Evolutionary conservation across 2,113 vertebrate species (phyloP).

Genomic region (Cynopterus brachyotis): DNA sequence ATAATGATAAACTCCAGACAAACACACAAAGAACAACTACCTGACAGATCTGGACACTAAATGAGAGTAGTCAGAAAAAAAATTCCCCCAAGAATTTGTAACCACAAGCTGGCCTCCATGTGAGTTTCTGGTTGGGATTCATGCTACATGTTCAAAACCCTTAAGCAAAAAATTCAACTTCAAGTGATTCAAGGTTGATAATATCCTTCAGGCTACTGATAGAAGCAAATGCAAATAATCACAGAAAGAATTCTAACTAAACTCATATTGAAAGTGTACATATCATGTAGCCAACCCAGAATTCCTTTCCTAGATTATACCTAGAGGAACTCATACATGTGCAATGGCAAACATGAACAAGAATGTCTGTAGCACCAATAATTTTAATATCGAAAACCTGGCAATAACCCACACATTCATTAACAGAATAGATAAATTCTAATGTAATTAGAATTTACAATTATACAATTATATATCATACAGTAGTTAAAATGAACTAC

Average conservation of each 20-base stretch:
- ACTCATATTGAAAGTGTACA: neutral
- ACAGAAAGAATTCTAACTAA: neutral
- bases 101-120: neutral
- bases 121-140: neutral
- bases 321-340: neutral
- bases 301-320: neutral
- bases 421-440: neutral
- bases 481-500: slow-evolving; percentile 4
- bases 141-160: neutral
- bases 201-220: neutral
- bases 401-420: neutral
- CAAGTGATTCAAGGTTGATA: neutral
- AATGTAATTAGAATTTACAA: neutral
- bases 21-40: neutral
- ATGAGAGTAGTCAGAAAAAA: neutral
- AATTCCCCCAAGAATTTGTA: slow-evolving; percentile 1
- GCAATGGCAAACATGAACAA: neutral
- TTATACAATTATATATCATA: neutral
- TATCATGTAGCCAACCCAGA: neutral
- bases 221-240: slow-evolving; percentile 18
- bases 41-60: neutral
- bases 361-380: neutral
- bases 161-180: neutral
- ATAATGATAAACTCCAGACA: neutral
- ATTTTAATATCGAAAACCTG: neutral